Evolutionary conservation across 2,888 invertebrate species (phyloP).

Genomic region (Cantharis lateralis): DNA sequence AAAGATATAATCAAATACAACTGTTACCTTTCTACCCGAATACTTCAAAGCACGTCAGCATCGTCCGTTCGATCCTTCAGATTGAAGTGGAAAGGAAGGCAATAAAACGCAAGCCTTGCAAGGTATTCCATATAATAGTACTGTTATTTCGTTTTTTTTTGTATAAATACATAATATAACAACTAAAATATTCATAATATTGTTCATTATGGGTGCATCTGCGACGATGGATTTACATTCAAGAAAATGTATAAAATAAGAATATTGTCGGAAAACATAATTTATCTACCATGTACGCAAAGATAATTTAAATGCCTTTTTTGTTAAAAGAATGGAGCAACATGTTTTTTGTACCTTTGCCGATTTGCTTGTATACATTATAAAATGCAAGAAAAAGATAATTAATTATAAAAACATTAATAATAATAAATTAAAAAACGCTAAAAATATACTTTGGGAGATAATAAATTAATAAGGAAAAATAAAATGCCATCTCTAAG

Average conservation of each 20-base stretch:
- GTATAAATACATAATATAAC: conserved; percentile 42
- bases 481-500: conserved; percentile 15
- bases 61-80: background rate
- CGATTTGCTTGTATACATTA: conserved; percentile 19
- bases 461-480: conserved; percentile 23
- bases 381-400: conserved; percentile 15
- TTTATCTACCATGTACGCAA: background rate
- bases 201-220: conserved; percentile 39
- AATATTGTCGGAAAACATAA: conserved; percentile 13
- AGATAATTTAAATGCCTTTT: conserved; percentile 5
- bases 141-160: conserved; percentile 36
- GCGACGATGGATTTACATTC: conserved; percentile 35
- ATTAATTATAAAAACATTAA: conserved; percentile 14
- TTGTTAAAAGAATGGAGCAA: conserved; percentile 16
- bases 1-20: too few relatives aligned
- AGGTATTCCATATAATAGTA: conserved; percentile 39
- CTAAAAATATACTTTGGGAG: conserved; percentile 26
- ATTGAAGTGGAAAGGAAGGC: too few relatives aligned
- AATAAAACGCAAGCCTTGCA: background rate
- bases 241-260: conserved; percentile 34
- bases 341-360: conserved; percentile 7
- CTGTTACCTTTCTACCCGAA: too few relatives aligned
- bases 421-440: conserved; percentile 27
- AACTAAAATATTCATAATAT: conserved; percentile 34
- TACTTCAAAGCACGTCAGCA: too few relatives aligned